A percentile compares a stretch with the other conserved stretches of the same genome.
Evolutionary conservation across 2,797 vertebrate species (phyloP).

Genomic region (Chloroceryle amazona): DNA sequence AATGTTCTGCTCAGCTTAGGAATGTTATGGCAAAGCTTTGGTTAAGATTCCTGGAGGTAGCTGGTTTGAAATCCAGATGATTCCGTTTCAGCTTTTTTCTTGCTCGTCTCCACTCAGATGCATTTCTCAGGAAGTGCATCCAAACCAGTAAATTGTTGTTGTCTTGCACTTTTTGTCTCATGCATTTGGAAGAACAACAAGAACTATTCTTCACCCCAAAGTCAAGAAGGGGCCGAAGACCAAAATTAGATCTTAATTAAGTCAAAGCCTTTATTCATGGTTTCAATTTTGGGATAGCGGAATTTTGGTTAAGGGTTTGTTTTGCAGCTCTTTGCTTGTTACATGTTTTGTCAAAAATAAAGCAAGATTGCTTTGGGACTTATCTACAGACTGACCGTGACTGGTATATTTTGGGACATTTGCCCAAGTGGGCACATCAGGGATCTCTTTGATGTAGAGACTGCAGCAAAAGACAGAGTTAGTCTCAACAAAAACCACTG

Average conservation of each 20-base stretch:
- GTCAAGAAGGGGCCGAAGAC: neutral
- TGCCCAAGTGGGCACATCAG: neutral
- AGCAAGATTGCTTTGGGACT: neutral
- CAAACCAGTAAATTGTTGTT: neutral
- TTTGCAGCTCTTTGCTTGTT: neutral
- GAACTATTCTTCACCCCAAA: slow-evolving; percentile 29
- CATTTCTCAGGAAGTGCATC: neutral
- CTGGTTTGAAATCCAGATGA: neutral
- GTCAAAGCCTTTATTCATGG: slow-evolving; percentile 28
- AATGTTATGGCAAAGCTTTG: neutral
- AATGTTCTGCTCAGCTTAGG: neutral
- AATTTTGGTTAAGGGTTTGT: neutral
- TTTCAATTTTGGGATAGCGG: neutral
- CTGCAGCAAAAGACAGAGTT: neutral
- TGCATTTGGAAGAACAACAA: neutral
- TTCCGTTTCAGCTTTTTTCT: neutral
- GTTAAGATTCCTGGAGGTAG: neutral
- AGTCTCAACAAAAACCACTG: neutral
- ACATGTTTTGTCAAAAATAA: neutral
- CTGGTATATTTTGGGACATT: neutral
- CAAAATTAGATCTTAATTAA: slow-evolving; percentile 32
- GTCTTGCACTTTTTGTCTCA: neutral
- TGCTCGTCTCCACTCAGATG: neutral
- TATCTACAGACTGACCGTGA: neutral
- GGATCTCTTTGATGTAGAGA: neutral